phyloP scores from a whole-genome alignment of 1,140 invertebrate genomes.

The Limonius californicus region DNA sequence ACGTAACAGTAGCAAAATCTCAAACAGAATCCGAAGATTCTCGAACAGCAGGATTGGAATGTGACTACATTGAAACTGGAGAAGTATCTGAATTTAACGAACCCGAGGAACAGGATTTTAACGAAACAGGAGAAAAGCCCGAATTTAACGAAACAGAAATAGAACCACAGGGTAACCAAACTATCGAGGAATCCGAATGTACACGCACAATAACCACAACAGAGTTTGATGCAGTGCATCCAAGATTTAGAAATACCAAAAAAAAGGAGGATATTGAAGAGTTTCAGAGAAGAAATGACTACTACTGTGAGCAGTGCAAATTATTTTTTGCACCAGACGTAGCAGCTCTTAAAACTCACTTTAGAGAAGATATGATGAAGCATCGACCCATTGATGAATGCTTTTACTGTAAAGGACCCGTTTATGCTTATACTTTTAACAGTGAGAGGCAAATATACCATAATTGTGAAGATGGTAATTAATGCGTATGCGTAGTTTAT shows the following conservation, averaged over 20 bases:
- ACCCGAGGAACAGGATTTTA: no score
- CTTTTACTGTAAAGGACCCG: conserved; percentile 3
- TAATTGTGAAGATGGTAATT: background rate
- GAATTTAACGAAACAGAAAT: no score
- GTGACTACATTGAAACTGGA: no score
- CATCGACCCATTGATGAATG: background rate
- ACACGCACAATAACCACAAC: no score
- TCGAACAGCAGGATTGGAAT: no score
- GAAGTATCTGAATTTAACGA: no score
- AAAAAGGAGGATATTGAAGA: background rate
- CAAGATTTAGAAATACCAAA: background rate
- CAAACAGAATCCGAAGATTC: no score
- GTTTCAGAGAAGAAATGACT: background rate
- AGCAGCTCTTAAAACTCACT: background rate
- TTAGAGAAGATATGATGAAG: background rate
- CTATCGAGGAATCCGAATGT: no score
- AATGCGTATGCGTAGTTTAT: no score
- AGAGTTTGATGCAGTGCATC: conserved; percentile 4
- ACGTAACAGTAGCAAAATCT: no score
- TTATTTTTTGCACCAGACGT: background rate
- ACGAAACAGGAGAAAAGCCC: no score
- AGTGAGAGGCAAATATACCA: background rate
- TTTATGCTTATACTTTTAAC: background rate
- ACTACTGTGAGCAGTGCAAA: conserved; percentile 2
- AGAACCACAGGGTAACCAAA: no score